Percentiles rank a stretch among this genome's conserved stretches.
phyloP scores from a whole-genome alignment of 2,888 invertebrate genomes.

The Anorthoa munda region DNA sequence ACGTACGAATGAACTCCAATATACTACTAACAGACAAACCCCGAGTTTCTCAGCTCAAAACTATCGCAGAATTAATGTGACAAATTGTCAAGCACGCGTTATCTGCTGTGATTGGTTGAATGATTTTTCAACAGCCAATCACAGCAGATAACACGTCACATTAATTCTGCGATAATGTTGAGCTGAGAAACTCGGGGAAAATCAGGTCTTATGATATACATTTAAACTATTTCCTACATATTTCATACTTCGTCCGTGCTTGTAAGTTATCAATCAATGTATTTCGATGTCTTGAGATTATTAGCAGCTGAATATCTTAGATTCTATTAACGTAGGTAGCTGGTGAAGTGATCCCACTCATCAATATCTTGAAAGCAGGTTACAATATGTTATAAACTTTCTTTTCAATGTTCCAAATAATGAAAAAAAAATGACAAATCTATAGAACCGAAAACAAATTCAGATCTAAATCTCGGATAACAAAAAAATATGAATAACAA shows the following conservation, averaged over 20 bases:
- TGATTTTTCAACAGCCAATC: too few relatives aligned
- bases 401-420: conserved; percentile 51
- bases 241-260: conserved; percentile 52
- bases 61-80: too few relatives aligned
- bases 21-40: conserved; percentile 56
- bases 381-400: conserved; percentile 5
- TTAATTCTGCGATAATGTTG: too few relatives aligned
- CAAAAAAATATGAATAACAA: conserved; percentile 41
- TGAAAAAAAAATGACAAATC: conserved; percentile 23
- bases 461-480: conserved; percentile 39
- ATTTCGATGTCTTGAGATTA: conserved; percentile 64
- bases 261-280: conserved; percentile 56
- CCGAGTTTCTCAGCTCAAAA: too few relatives aligned
- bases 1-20: conserved; percentile 55
- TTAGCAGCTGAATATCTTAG: conserved; percentile 42
- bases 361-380: conserved; percentile 27
- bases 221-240: conserved; percentile 55
- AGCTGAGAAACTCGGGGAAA: too few relatives aligned
- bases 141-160: too few relatives aligned
- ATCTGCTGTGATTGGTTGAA: too few relatives aligned
- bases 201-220: conserved; percentile 56
- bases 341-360: conserved; percentile 17
- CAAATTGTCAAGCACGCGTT: too few relatives aligned
- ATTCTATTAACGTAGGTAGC: conserved; percentile 36
- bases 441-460: conserved; percentile 42